phyloP scores from a whole-genome alignment of 1,140 invertebrate genomes.

The Mya arenaria region DNA sequence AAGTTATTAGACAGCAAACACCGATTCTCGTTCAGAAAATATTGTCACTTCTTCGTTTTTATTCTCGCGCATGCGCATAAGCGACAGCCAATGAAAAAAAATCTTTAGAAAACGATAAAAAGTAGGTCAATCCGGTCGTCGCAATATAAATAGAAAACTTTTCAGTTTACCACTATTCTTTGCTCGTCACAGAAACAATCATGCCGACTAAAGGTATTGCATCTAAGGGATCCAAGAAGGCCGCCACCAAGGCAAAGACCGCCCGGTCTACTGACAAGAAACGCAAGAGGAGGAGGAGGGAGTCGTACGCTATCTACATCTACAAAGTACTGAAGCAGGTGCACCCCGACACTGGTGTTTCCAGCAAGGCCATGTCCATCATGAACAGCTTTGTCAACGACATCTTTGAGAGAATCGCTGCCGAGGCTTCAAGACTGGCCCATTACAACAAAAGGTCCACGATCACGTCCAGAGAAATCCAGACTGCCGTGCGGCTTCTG shows the following conservation, averaged over 20 bases:
- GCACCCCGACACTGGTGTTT: constrained; percentile 87
- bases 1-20: no score
- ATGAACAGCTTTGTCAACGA: constrained; percentile 82
- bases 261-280: constrained; percentile 19
- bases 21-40: no score
- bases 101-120: no score
- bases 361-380: constrained; percentile 80
- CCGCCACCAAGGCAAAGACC: constrained; percentile 35
- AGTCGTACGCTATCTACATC: constrained; percentile 88
- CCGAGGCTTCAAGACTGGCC: background rate
- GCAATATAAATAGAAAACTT: no score
- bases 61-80: no score
- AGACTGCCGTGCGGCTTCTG: constrained; percentile 76
- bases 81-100: no score
- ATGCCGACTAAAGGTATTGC: background rate
- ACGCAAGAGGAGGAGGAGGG: constrained; percentile 79
- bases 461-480: background rate
- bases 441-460: background rate
- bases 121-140: no score
- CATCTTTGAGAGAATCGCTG: constrained; percentile 79
- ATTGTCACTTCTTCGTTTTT: no score
- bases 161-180: no score
- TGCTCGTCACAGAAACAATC: no score
- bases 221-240: constrained; percentile 24
- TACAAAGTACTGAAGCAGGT: constrained; percentile 88